phyloP scores from a whole-genome alignment of 2,888 invertebrate genomes.

The Phyto melanocephala region DNA sequence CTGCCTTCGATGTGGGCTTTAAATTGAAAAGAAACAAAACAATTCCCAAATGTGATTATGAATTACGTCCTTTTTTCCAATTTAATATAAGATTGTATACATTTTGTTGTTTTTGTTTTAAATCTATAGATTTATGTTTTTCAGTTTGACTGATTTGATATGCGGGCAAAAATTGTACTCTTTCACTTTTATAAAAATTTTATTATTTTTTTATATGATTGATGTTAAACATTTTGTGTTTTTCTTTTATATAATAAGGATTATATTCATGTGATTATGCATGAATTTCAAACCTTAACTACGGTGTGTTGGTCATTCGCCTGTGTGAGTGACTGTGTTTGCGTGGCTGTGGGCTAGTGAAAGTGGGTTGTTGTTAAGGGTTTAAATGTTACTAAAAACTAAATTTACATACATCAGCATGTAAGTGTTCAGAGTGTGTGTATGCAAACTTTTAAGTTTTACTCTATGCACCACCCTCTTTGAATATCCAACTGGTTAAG shows the following conservation, averaged over 20 bases:
- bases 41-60: conserved; percentile 24
- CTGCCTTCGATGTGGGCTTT: background rate
- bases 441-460: too few relatives aligned
- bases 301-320: conserved; percentile 7
- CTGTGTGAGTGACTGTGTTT: background rate
- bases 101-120: background rate
- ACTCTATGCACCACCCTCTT: too few relatives aligned
- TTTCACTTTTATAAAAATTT: conserved; percentile 10
- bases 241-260: conserved; percentile 4
- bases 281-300: conserved; percentile 41
- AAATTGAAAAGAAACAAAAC: background rate
- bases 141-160: conserved; percentile 52
- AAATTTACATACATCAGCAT: background rate
- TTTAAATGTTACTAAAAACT: conserved; percentile 12
- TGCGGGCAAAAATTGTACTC: conserved; percentile 41
- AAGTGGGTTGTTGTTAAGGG: background rate
- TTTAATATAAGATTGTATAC: background rate
- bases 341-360: too few relatives aligned
- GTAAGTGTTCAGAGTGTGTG: too few relatives aligned
- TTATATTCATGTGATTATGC: conserved; percentile 17
- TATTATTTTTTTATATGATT: conserved; percentile 14
- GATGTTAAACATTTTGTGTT: background rate
- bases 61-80: conserved; percentile 40
- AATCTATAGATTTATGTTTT: conserved; percentile 13
- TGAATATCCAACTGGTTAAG: background rate